Conservation (phyloP, 92 coral and sea anemone species). For the Nematostella vectensis region DNA sequence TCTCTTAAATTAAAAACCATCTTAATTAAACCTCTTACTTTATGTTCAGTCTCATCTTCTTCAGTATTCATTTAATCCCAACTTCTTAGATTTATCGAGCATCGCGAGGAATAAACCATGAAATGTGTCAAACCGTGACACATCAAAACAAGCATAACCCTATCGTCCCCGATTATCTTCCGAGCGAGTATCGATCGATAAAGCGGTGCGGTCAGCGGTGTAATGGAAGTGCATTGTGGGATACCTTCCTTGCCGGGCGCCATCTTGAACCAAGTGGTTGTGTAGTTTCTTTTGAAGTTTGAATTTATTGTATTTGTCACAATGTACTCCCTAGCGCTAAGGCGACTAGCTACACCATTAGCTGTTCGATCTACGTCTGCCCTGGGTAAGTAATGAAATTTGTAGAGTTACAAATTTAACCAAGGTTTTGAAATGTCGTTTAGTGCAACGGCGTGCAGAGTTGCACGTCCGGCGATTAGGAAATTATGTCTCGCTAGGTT, state of each 20-base stretch:
- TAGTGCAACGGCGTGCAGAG: no score
- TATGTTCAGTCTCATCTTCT: no score
- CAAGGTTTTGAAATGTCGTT: no score
- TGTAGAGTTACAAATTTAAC: no score
- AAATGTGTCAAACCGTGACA: no score
- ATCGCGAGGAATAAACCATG: no score
- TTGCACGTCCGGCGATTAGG: no score
- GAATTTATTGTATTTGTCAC: conserved; percentile 3
- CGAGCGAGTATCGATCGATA: conserved; percentile 2
- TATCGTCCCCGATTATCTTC: neutral
- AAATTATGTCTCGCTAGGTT: no score
- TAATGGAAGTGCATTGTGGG: conserved; percentile 37
- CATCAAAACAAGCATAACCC: neutral
- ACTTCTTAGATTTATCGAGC: no score
- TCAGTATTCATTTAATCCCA: no score
- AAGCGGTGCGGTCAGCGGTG: conserved; percentile 31
- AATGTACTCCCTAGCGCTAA: conserved; percentile 70
- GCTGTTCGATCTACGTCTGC: conserved; percentile 39
- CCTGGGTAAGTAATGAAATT: conserved; percentile 37
- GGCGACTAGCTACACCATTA: conserved; percentile 54
- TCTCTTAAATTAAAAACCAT: no score
- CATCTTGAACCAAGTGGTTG: conserved; percentile 51
- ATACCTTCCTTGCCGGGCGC: conserved; percentile 36
- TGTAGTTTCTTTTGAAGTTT: neutral
- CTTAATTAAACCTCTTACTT: no score